Evolutionary conservation across 1,140 invertebrate genomes (phyloP).

Genomic region (Phortica variegata): DNA sequence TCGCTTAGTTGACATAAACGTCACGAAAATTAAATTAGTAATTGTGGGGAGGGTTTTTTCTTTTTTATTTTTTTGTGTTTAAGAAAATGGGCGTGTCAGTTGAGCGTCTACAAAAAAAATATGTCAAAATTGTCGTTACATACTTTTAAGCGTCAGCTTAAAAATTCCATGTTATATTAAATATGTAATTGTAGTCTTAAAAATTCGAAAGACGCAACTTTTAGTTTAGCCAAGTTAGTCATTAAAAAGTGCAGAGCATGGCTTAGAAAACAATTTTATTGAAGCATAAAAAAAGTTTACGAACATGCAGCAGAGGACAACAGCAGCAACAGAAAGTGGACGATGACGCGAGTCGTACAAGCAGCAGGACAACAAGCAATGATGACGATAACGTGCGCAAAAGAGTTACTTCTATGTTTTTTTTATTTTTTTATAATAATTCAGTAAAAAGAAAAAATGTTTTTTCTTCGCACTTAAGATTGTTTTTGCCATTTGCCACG

Average conservation of each 20-base stretch:
- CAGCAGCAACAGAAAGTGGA: no score
- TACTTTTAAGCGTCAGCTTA: constrained; percentile 2
- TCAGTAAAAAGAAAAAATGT: background rate
- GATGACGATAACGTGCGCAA: background rate
- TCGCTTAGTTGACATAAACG: constrained; percentile 34
- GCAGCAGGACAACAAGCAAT: constrained; percentile 3
- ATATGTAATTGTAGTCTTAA: constrained; percentile 15
- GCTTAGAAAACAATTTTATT: no score
- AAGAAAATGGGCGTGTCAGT: no score
- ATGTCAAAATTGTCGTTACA: background rate
- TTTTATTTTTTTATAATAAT: background rate
- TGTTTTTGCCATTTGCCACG: no score
- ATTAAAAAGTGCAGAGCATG: no score
- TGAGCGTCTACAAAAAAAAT: no score
- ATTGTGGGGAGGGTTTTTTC: no score
- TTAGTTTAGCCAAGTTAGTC: no score
- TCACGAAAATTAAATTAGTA: constrained; percentile 52
- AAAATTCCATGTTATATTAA: constrained; percentile 13
- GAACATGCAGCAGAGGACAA: no score
- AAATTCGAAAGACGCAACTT: constrained; percentile 6
- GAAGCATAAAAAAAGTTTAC: no score
- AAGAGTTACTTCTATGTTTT: no score
- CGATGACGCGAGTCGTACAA: constrained; percentile 8
- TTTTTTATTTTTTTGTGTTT: no score
- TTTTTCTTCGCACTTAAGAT: background rate